These are phyloP conservation scores for Pseudococcus viburni DNA, from an alignment of 2,888 invertebrate genomes.

Conservation along the genomic window DNA sequence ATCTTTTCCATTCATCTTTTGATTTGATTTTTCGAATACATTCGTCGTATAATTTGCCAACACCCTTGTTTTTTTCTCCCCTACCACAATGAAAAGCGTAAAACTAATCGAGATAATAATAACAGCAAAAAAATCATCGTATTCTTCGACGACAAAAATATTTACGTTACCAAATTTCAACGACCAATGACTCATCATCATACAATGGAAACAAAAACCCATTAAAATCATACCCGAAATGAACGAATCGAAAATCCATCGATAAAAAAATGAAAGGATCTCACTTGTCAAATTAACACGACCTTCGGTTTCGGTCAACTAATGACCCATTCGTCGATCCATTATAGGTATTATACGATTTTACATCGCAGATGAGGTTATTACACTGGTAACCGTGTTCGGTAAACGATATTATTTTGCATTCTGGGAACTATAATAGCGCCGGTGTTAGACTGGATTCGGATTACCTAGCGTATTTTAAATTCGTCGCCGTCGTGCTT, in stretches of 20 bases:
- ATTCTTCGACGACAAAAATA: not conserved
- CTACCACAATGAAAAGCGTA: not conserved
- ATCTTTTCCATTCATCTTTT: not conserved
- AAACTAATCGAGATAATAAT: not conserved
- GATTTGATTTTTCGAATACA: not conserved
- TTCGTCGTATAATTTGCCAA: not conserved
- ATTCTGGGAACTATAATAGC: not conserved
- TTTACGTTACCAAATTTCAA: not conserved
- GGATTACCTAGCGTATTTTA: not conserved
- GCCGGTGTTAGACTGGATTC: not conserved
- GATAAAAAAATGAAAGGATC: not conserved
- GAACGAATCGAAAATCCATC: not conserved
- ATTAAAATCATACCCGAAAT: not conserved
- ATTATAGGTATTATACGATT: not conserved
- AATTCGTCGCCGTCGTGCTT: not conserved
- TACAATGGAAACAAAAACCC: not conserved
- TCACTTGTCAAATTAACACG: not conserved
- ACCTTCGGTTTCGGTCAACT: not conserved
- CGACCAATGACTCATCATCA: not conserved
- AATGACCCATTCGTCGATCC: constrained; percentile 1
- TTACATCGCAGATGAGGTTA: not conserved
- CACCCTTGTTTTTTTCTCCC: not conserved
- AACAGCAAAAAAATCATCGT: not conserved
- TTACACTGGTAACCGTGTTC: not conserved
- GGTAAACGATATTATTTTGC: constrained; percentile 16